These are phyloP conservation scores for Actinia equina DNA, from an alignment of 64 coral and sea anemone species.

Conservation along the genomic window DNA sequence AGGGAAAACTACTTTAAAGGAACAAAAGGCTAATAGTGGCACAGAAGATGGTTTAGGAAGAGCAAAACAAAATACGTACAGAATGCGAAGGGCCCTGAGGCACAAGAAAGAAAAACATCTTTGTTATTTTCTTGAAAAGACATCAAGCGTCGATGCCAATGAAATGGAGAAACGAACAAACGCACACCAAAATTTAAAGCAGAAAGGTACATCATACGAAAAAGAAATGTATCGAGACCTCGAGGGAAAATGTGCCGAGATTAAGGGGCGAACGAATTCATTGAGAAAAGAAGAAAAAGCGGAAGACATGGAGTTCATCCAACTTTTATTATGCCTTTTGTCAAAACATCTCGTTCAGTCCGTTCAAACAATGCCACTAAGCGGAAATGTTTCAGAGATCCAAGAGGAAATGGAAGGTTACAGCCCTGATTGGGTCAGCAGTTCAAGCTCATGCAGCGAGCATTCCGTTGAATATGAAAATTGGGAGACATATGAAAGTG, in stretches of 20 bases:
- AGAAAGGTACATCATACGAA: background rate
- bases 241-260: background rate
- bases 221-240: background rate
- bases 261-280: background rate
- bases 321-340: background rate
- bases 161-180: background rate
- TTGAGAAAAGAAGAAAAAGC: background rate
- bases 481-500: background rate
- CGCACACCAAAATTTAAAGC: background rate
- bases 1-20: background rate
- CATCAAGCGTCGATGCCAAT: background rate
- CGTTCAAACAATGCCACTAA: background rate
- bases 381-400: background rate
- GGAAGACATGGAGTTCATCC: background rate
- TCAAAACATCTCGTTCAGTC: background rate
- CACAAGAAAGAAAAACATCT: background rate
- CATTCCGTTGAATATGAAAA: background rate
- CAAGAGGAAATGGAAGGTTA: background rate
- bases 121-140: background rate
- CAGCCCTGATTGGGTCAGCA: background rate
- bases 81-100: background rate
- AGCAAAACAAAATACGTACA: background rate
- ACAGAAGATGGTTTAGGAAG: background rate
- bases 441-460: background rate
- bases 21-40: background rate